A percentile compares a stretch with the other conserved stretches of the same genome.
These are phyloP conservation scores for Oncorhynchus clarkii DNA, from an alignment of 2,113 vertebrate genomes.

Conservation along the genomic window DNA sequence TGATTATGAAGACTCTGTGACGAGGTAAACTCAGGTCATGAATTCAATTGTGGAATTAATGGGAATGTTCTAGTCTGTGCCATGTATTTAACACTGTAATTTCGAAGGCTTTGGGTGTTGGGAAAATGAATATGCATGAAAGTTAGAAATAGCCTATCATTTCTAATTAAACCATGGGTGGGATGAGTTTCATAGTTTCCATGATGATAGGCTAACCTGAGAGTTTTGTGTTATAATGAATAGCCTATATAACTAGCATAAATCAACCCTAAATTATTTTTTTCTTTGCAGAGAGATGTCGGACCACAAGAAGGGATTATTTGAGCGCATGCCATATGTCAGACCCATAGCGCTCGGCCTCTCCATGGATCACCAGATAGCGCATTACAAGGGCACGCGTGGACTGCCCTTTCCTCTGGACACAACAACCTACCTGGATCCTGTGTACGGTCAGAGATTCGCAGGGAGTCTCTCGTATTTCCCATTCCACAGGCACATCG, in stretches of 20 bases:
- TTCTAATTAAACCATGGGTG: background rate
- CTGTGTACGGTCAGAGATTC: constrained; percentile 50
- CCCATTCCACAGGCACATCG: constrained; percentile 71
- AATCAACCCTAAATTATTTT: background rate
- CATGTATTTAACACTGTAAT: background rate
- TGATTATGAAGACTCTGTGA: constrained; percentile 23
- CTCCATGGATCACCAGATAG: constrained; percentile 38
- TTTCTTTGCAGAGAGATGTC: constrained; percentile 26
- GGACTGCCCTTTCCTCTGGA: constrained; percentile 69
- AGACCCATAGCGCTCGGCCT: constrained; percentile 55
- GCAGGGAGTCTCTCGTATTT: constrained; percentile 65
- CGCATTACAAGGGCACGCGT: constrained; percentile 61
- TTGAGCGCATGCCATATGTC: constrained; percentile 63
- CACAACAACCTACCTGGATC: constrained; percentile 57
- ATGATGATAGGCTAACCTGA: background rate
- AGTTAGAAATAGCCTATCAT: background rate
- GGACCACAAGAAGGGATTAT: constrained; percentile 6
- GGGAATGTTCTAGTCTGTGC: background rate
- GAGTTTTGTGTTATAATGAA: too few species aligned
- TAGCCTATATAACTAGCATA: background rate
- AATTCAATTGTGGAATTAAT: background rate
- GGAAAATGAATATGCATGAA: too few species aligned
- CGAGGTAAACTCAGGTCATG: constrained; percentile 20
- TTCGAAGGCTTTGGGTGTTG: background rate
- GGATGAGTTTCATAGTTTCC: too few species aligned